phyloP scores from a whole-genome alignment of 2,797 vertebrate species.

The Oreonectes daqikongensis region DNA sequence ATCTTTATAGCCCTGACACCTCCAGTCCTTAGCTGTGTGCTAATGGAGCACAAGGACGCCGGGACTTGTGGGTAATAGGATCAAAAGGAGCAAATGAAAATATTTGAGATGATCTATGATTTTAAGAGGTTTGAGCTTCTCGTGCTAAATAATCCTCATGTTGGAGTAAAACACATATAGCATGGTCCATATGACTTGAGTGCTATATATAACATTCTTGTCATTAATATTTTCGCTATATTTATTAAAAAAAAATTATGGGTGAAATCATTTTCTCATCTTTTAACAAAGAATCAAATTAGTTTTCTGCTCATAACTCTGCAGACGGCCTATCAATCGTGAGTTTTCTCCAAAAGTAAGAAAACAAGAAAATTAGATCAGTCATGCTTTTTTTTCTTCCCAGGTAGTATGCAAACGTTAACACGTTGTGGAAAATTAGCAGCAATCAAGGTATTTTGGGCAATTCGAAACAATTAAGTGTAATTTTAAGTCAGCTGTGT shows the following conservation, averaged over 20 bases:
- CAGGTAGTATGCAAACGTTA: conserved; percentile 62
- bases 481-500: conserved; percentile 67
- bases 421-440: conserved; percentile 67
- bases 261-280: not conserved
- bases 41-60: conserved; percentile 33
- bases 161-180: no score
- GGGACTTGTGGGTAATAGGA: conserved; percentile 28
- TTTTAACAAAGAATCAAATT: conserved; percentile 63
- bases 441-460: conserved; percentile 70
- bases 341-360: conserved; percentile 65
- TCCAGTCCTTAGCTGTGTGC: conserved; percentile 11
- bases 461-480: conserved; percentile 70
- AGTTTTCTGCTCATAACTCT: conserved; percentile 60
- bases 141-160: no score
- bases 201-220: no score
- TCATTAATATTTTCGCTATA: no score
- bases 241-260: not conserved
- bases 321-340: conserved; percentile 61
- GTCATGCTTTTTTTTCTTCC: conserved; percentile 67
- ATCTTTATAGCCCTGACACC: conserved; percentile 30
- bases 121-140: not conserved
- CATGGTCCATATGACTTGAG: no score
- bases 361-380: conserved; percentile 71
- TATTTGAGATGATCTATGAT: conserved; percentile 14
- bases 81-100: conserved; percentile 14